A percentile compares a stretch with the other conserved stretches of the same genome.
These are phyloP conservation scores for Trichopoda pennipes DNA, from an alignment of 2,888 invertebrate species.

Conservation along the genomic window DNA sequence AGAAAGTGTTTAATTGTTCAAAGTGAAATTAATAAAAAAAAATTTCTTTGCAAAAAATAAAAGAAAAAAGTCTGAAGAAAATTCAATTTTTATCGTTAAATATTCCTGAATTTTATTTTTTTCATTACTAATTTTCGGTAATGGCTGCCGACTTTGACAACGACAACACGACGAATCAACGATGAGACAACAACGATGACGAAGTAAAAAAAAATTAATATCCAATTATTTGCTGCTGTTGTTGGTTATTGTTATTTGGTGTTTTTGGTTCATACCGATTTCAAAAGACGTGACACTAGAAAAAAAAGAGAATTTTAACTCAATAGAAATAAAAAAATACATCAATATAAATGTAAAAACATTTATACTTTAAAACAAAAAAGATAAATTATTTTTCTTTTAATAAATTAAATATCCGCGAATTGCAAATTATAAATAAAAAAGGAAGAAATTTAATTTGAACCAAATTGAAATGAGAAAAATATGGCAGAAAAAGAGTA, in stretches of 20 bases:
- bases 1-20: conserved; percentile 10
- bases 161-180: conserved; percentile 65
- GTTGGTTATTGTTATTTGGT: conserved; percentile 48
- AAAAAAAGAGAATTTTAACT: conserved; percentile 70
- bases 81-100: conserved; percentile 55
- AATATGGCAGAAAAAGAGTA: background rate
- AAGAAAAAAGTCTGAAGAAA: conserved; percentile 20
- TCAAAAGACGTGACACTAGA: conserved; percentile 53
- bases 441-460: background rate
- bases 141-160: conserved; percentile 70
- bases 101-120: conserved; percentile 49
- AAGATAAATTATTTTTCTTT: no score
- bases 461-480: background rate
- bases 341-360: conserved; percentile 22
- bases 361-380: conserved; percentile 31
- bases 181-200: conserved; percentile 70
- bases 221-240: conserved; percentile 60
- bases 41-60: conserved; percentile 51
- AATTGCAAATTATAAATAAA: background rate
- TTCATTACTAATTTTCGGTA: conserved; percentile 69
- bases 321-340: background rate
- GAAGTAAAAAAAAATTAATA: conserved; percentile 72
- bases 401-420: background rate
- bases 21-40: conserved; percentile 40
- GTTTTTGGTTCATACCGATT: conserved; percentile 64